A percentile compares a stretch with the other conserved stretches of the same genome.
Conservation (phyloP, 2,888 invertebrate species). For the Scaptodrosophila latifasciaeformis region DNA sequence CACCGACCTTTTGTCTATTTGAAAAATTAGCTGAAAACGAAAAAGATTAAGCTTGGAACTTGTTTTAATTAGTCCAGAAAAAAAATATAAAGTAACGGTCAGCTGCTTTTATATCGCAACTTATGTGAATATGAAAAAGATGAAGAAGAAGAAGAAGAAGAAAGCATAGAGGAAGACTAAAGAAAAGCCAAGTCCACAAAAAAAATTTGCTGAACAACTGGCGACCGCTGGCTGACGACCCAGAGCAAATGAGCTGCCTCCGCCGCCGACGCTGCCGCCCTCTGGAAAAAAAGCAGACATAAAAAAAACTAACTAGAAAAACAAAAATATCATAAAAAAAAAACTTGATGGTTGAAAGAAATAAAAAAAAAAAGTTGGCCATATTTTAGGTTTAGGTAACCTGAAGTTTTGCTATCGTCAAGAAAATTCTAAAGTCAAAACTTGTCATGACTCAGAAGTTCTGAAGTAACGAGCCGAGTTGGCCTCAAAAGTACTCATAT, state of each 20-base stretch:
- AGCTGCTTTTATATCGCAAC: not conserved
- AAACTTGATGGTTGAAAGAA: slow-evolving; percentile 2
- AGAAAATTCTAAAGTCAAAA: not conserved
- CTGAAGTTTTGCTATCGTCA: slow-evolving; percentile 15
- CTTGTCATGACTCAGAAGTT: slow-evolving; percentile 1
- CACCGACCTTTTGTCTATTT: too few species aligned
- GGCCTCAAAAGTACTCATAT: not conserved
- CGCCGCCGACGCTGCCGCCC: slow-evolving; percentile 7
- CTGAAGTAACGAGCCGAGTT: not conserved
- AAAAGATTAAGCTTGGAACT: slow-evolving; percentile 22
- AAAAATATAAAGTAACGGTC: slow-evolving; percentile 6
- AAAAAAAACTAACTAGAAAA: not conserved
- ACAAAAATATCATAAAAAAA: slow-evolving; percentile 13
- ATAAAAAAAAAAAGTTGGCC: slow-evolving; percentile 15
- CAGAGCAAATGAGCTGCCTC: slow-evolving; percentile 15
- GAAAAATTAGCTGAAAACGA: too few species aligned
- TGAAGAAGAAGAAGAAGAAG: too few species aligned
- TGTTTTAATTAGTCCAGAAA: slow-evolving; percentile 27
- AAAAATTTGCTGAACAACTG: not conserved
- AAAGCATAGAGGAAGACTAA: not conserved
- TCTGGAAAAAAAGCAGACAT: slow-evolving; percentile 5
- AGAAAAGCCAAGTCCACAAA: not conserved
- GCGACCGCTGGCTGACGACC: slow-evolving; percentile 19
- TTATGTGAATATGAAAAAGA: too few species aligned
- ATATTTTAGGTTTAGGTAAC: slow-evolving; percentile 34